Evolutionary conservation across 2,888 invertebrate genomes (phyloP), one percentile per base, ranked within the genome.

Genomic region (Campoplex capitator): DNA sequence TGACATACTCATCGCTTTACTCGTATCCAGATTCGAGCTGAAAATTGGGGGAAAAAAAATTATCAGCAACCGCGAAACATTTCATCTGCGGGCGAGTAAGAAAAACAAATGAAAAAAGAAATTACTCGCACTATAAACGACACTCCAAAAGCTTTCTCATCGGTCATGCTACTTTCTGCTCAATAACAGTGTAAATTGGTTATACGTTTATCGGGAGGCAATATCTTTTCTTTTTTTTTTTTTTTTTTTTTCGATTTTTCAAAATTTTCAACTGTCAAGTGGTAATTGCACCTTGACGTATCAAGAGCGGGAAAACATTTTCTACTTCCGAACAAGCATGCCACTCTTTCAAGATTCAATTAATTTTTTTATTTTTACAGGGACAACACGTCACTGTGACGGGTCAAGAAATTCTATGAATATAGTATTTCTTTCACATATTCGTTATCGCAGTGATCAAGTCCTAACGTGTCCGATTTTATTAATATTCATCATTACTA

Each of bases 1-100:
- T 0, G 98, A 98, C 95, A 97, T 96, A 90, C 98, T 98, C 92
- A 98, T 95, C 1, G 96, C 96, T 92, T 97, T 96, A 32, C 97
- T 96, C 7, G 96, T 95, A 92, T 97, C 96, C 93, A 98, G 95
- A 92, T 97, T 96, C 90, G 96, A 96, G 92, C 96, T 96, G 93
- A 93, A 90, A 74, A 75, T 85, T 16, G 38, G 65, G 9, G 65
- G 7, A 42, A 73, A 82, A 82, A 68, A 45, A 75, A 67, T 42
- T 11, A 58, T 13, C n/a, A 23, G 45, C 28, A 38, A 62, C 71
- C 13, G 48, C 11, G 38, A 16, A 18, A 13, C 18, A 65, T 38
- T 32, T 65, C 3, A 0, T 13, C 35, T 48, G 18, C 16, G 1
- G 9, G 9, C 45, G 28, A 48, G 35, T 23, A 18, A 45, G n/a